Conservation (phyloP, 2,113 vertebrate genomes). For the Neoarius graeffei region DNA sequence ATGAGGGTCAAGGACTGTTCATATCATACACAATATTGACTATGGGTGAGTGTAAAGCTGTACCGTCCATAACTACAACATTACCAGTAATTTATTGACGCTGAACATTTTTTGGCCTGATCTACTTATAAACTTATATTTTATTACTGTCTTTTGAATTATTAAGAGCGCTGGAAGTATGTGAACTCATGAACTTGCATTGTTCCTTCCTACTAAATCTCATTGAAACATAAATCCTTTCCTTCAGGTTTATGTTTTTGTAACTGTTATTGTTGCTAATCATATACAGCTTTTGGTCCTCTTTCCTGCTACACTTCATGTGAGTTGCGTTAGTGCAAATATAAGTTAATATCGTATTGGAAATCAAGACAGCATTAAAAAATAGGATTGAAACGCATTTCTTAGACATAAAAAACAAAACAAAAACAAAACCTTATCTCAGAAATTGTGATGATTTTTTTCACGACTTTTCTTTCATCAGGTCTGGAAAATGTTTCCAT, state of each 20-base stretch:
- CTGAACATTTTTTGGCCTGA: background rate
- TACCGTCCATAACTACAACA: background rate
- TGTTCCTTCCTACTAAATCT: background rate
- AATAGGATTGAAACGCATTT: background rate
- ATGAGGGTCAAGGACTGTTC: background rate
- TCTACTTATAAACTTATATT: background rate
- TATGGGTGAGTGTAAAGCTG: background rate
- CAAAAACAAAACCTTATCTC: background rate
- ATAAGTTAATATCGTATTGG: background rate
- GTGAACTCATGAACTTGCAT: background rate
- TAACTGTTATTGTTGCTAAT: background rate
- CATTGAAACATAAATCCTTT: background rate
- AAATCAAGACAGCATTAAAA: background rate
- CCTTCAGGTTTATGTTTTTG: background rate
- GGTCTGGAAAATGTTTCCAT: background rate
- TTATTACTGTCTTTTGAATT: constrained; percentile 11
- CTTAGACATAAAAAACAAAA: background rate
- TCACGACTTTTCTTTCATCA: background rate
- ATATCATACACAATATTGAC: background rate
- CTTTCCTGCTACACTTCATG: background rate
- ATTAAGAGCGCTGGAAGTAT: background rate
- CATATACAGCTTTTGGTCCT: background rate
- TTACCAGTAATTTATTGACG: background rate
- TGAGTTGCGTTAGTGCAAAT: background rate
- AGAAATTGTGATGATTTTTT: background rate